Evolutionary conservation across 2,113 vertebrate species (phyloP).

Genomic region (Rhinoderma darwinii): DNA sequence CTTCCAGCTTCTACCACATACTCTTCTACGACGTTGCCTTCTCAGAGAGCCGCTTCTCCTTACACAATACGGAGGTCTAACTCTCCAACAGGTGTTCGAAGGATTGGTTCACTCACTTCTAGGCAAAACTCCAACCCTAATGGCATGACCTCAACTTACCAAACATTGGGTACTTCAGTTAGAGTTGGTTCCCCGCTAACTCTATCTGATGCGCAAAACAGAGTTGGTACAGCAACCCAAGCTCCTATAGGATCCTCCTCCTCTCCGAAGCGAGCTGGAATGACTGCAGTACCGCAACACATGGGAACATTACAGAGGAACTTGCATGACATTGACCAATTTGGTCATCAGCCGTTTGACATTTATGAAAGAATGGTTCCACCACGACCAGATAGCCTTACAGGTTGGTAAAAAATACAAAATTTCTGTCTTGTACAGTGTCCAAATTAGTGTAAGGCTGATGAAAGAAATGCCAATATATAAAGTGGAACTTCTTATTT

Average conservation of each 20-base stretch:
- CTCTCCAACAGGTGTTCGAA: slow-evolving; percentile 83
- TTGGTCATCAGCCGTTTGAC: slow-evolving; percentile 84
- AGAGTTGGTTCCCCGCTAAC: slow-evolving; percentile 86
- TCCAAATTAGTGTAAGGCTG: no score
- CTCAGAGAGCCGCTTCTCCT: slow-evolving; percentile 81
- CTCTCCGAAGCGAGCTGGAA: slow-evolving; percentile 85
- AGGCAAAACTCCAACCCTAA: slow-evolving; percentile 74
- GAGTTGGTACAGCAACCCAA: slow-evolving; percentile 76
- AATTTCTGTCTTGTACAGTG: not conserved
- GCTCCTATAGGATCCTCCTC: slow-evolving; percentile 80
- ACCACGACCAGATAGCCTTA: slow-evolving; percentile 88
- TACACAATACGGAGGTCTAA: slow-evolving; percentile 77
- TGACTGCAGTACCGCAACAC: slow-evolving; percentile 92
- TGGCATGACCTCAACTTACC: slow-evolving; percentile 79
- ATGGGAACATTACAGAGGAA: slow-evolving; percentile 85
- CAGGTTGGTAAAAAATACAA: slow-evolving; percentile 76
- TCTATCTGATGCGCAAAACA: slow-evolving; percentile 73
- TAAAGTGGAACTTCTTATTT: no score
- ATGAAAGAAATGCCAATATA: no score
- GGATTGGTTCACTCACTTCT: slow-evolving; percentile 79
- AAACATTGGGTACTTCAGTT: slow-evolving; percentile 66
- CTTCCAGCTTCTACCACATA: slow-evolving; percentile 77
- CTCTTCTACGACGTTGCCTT: slow-evolving; percentile 86
- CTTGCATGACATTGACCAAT: slow-evolving; percentile 80
- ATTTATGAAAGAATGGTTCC: slow-evolving; percentile 94